Evolutionary conservation across 2,113 vertebrate genomes (phyloP), one percentile per base, ranked within the genome.

Genomic region (Colinus virginianus): DNA sequence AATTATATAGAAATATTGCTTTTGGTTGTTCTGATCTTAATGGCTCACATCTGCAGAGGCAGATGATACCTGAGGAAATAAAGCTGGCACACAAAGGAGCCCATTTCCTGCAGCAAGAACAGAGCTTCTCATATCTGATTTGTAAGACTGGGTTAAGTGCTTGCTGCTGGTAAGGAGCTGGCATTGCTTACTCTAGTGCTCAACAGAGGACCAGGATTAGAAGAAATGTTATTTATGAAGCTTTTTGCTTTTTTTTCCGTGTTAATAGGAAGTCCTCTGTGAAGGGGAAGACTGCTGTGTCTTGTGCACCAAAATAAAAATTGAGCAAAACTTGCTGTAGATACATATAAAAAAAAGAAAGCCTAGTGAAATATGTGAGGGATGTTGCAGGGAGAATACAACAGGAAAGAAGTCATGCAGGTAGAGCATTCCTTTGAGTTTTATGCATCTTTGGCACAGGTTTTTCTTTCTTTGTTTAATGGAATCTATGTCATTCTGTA

Each of bases 1-100:
- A 82, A 93, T 95, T 96, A 51, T 59, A 63, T 66, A 76, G 88
- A 95, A 95, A 87, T 85, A 79, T 4, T 93, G 75, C 88, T 84
- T 69, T 83, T 90, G 48, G 48, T 94, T 87, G 55, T 87, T 87
- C 56, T 78, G 51, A 45, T 62, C 58, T 75, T 91, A 92, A 93
- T 51, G 85, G 49, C 46, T 81, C 75, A 49, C 87, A 93, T 92
- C 94, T 93, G 72, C 51, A 45, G 75, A 95, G 90, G 88, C 71
- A 94, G 84, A 64, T 92, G 59, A 94, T 66, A 84, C 64, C 66
- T 74, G 64, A 67, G 36, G 90, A 94, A 79, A 51, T 45, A 64
- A 79, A 94, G 28, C 46, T 85, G 80, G 45, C 45, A 48, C n/a
- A 19, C 28, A 18, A 64, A 87, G 61, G 34, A 63, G 23, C 32